Evolutionary conservation across 2,797 vertebrate species (phyloP), one percentile per base, ranked within the genome.

Genomic region (Sphenopsis melanotis): DNA sequence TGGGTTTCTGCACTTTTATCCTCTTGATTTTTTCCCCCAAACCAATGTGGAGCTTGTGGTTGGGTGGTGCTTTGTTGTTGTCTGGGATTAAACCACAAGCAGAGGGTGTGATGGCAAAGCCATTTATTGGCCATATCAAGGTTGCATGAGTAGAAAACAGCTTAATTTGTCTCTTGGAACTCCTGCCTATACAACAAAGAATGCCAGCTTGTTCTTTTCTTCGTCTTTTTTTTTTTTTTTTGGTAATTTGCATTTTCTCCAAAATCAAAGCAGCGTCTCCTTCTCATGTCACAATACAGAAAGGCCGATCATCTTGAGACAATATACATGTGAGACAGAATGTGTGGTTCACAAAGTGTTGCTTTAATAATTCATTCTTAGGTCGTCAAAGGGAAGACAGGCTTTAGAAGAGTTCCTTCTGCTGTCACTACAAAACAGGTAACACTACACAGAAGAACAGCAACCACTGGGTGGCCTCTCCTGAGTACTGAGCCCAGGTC

Each of bases 301-400:
- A 79, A 89, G 42, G 39, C 26, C 76, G 66, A 92, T 79, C 55
- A 72, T 69, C 66, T 90, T 72, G 75, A 79, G 71, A 59, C 34
- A 66, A 66, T 59, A 27, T 36, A 63, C 2, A 5, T 65, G 41
- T 47, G 37, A 93, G 89, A 79, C 71, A 84, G 78, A 76, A 69
- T 42, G 22, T 32, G 56, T 39, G 34, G 63, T 77, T 84, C 70
- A 64, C 70, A 90, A 93, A 89, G 23, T 29, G 78, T 47, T 90
- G 80, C 59, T 84, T 96, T 77, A 93, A 95, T 93, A 96, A 93
- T 92, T 90, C 71, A 93, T 94, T 82, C 26, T 65, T 22, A 36
- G 23, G 16, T 42, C 2, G 1, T 87, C 44, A 85, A 66, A 77
- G 71, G 23, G 26, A 96, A 89, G 12, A 17, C 52, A 56, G 32